phyloP scores from a whole-genome alignment of 2,113 vertebrate species.

The Xenus cinereus region DNA sequence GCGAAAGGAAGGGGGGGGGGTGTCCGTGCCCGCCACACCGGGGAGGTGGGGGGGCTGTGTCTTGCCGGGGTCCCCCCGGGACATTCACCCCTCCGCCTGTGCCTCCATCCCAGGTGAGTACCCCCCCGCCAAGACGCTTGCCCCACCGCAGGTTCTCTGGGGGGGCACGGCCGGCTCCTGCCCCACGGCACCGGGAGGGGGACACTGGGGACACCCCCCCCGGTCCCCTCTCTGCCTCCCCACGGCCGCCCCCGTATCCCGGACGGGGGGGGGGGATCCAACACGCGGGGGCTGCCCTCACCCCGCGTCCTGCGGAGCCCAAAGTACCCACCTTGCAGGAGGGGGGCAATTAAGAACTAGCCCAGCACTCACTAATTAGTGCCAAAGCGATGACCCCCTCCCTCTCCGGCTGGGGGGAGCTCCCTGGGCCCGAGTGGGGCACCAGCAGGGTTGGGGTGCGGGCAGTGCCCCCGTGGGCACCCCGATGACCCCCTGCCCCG shows the following conservation, averaged over 20 bases:
- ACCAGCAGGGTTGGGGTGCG: accelerated
- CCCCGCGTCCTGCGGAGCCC: neutral
- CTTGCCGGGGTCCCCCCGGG: no score
- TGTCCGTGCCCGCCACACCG: no score
- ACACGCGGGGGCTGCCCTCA: neutral
- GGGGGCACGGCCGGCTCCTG: neutral
- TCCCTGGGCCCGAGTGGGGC: neutral
- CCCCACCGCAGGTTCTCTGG: no score
- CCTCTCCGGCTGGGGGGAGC: no score
- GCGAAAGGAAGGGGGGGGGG: no score
- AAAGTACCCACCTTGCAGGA: neutral
- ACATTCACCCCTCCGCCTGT: neutral
- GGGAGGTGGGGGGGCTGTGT: no score
- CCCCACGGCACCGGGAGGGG: neutral
- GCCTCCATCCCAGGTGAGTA: neutral
- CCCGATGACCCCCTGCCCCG: neutral
- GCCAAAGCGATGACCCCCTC: neutral
- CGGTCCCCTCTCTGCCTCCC: no score
- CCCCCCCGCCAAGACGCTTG: neutral
- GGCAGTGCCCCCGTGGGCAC: neutral
- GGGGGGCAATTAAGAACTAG: neutral
- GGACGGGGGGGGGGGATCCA: neutral
- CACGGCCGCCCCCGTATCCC: accelerated
- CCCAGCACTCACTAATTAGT: accelerated
- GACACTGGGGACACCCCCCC: accelerated